Percentiles rank a stretch among this genome's conserved stretches.
phyloP scores from a whole-genome alignment of 2,797 vertebrate genomes.

The Periparus ater region DNA sequence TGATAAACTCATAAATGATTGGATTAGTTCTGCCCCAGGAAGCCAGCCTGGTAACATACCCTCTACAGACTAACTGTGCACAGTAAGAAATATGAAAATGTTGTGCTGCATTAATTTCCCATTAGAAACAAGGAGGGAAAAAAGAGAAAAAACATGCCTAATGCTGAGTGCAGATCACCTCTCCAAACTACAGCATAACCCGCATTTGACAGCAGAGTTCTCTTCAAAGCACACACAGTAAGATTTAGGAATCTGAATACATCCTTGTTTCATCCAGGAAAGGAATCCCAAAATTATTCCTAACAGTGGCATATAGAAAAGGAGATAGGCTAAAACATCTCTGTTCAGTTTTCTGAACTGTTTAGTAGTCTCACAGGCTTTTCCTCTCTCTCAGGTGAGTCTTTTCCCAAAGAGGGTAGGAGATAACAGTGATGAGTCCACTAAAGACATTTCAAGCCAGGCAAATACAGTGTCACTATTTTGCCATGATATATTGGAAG shows the following conservation, averaged over 20 bases:
- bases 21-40: slow-evolving; percentile 49
- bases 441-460: not conserved
- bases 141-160: not conserved
- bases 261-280: not conserved
- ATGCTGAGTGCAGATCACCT: not conserved
- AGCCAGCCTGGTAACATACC: not conserved
- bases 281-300: not conserved
- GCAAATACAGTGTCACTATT: not conserved
- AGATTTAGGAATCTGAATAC: not conserved
- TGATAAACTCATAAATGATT: slow-evolving; percentile 20
- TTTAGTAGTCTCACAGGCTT: not conserved
- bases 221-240: not conserved
- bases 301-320: not conserved
- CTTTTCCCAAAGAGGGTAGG: not conserved
- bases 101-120: not conserved
- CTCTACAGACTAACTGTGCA: not conserved
- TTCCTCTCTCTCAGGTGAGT: not conserved
- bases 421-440: not conserved
- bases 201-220: not conserved
- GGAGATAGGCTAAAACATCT: not conserved
- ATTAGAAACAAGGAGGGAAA: not conserved
- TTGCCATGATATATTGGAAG: not conserved
- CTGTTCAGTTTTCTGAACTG: not conserved
- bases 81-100: not conserved
- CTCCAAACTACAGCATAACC: not conserved